Evolutionary conservation across 2,797 vertebrate species (phyloP).

Genomic region (Cygnus olor): DNA sequence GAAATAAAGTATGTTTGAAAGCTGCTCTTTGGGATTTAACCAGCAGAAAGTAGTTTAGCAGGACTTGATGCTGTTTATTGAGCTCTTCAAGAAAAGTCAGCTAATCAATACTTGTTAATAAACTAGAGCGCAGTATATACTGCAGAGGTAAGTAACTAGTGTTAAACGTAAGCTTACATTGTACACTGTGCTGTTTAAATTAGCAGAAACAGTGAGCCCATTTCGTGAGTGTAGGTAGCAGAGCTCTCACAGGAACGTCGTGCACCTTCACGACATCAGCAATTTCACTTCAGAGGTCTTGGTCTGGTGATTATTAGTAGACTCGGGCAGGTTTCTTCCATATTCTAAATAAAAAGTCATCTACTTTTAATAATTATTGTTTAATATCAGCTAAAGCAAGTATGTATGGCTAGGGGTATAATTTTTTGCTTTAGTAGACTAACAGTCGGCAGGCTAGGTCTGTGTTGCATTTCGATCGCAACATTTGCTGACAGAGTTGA

Average conservation of each 20-base stretch:
- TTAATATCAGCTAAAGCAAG: not conserved
- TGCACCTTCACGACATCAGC: not conserved
- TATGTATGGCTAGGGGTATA: not conserved
- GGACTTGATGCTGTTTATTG: not conserved
- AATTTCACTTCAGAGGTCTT: not conserved
- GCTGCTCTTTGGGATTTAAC: not conserved
- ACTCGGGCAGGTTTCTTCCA: not conserved
- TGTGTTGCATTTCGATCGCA: slow-evolving; percentile 22
- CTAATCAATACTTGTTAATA: not conserved
- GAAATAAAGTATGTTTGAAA: not conserved
- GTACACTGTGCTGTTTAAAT: not conserved
- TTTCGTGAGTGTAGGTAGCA: not conserved
- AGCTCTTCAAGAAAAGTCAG: not conserved
- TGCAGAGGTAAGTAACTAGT: not conserved
- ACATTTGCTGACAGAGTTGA: slow-evolving; percentile 42
- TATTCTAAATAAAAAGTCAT: not conserved
- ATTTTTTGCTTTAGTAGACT: not conserved
- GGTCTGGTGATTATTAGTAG: not conserved
- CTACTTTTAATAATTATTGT: not conserved
- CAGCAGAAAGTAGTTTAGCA: not conserved
- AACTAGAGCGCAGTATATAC: not conserved
- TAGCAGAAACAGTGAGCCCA: not conserved
- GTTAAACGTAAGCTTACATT: not conserved
- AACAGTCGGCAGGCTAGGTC: not conserved
- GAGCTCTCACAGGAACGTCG: not conserved